phyloP scores from a whole-genome alignment of 2,113 vertebrate species.

The Malurus melanocephalus region DNA sequence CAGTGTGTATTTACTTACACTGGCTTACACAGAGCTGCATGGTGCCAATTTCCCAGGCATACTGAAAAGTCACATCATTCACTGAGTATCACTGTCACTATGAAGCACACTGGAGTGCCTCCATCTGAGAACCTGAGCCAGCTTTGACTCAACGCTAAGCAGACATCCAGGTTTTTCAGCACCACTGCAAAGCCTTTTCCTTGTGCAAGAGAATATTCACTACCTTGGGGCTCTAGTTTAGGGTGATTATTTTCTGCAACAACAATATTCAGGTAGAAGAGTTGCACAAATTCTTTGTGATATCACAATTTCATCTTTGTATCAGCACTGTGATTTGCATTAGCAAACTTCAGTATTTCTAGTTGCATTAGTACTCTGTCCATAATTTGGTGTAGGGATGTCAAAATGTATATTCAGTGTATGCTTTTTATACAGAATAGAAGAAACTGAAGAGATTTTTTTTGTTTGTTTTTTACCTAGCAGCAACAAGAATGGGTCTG shows the following conservation, averaged over 20 bases:
- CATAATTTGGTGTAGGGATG: neutral
- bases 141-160: conserved; percentile 2
- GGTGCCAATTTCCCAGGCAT: neutral
- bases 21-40: neutral
- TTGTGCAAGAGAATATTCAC: neutral
- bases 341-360: neutral
- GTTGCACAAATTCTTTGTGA: neutral
- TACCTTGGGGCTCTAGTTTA: neutral
- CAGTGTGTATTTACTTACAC: neutral
- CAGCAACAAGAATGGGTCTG: neutral
- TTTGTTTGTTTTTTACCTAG: neutral
- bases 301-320: neutral
- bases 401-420: neutral
- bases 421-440: neutral
- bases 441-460: neutral
- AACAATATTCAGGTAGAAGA: neutral
- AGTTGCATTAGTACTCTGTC: neutral
- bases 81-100: conserved; percentile 8
- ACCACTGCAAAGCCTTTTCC: neutral
- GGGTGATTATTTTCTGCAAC: neutral
- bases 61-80: conserved; percentile 11
- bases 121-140: neutral
- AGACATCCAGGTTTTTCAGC: conserved; percentile 24
- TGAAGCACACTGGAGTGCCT: neutral
- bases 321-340: neutral